A percentile compares a stretch with the other conserved stretches of the same genome.
Conservation (phyloP, 1,140 invertebrate genomes). For the Cephus cinctus region DNA sequence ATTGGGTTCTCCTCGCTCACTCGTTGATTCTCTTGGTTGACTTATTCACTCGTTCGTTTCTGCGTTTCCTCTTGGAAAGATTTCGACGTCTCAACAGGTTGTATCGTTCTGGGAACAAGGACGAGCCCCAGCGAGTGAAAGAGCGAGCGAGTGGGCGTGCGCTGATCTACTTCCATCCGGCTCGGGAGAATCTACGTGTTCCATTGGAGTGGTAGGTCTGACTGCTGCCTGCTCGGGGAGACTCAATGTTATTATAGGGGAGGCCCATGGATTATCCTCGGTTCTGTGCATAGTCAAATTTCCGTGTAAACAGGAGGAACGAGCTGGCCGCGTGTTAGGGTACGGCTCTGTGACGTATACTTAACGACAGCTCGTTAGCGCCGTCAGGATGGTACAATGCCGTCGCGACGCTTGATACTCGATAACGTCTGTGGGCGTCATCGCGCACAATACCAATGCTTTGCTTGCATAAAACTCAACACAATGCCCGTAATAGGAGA, state of each 20-base stretch:
- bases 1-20: slow-evolving; percentile 42
- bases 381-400: background rate
- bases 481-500: slow-evolving; percentile 44
- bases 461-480: background rate
- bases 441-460: slow-evolving; percentile 19
- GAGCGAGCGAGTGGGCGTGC: too few relatives aligned
- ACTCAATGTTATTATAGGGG: too few relatives aligned
- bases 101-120: slow-evolving; percentile 2
- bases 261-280: background rate
- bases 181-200: too few relatives aligned
- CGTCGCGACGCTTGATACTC: slow-evolving; percentile 27
- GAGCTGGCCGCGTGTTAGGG: background rate
- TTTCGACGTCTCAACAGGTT: slow-evolving; percentile 32
- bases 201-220: too few relatives aligned
- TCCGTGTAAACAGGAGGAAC: background rate
- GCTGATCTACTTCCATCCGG: too few relatives aligned
- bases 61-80: slow-evolving; percentile 5
- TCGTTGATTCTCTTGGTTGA: too few relatives aligned
- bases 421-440: slow-evolving; percentile 29
- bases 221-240: too few relatives aligned
- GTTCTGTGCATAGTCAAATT: background rate
- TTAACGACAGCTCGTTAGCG: slow-evolving; percentile 1
- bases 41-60: slow-evolving; percentile 2
- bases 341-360: background rate
- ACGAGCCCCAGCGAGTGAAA: background rate